Evolutionary conservation across 35 echinoderm and acorn worm species (phyloP).

Genomic region (Acanthaster planci): DNA sequence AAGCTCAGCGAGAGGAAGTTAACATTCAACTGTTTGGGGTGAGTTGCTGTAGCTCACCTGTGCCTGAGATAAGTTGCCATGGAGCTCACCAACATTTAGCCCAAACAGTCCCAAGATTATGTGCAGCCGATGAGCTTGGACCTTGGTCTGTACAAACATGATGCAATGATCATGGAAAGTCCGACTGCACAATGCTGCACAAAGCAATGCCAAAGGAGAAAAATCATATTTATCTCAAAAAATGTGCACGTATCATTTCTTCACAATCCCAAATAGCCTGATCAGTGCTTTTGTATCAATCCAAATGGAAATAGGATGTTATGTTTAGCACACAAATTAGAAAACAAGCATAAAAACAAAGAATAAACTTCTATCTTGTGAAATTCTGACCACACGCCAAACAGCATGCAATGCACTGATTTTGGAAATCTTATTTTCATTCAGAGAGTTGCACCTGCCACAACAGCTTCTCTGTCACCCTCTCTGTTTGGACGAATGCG

Average conservation of each 20-base stretch:
- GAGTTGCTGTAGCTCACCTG: conserved; percentile 49
- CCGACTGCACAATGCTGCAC: conserved; percentile 82
- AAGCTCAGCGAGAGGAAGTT: no score
- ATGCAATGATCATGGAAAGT: conserved; percentile 98
- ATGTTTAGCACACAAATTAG: no score
- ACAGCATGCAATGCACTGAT: no score
- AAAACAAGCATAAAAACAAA: no score
- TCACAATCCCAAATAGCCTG: no score
- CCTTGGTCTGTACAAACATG: conserved; percentile 98
- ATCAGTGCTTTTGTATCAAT: no score
- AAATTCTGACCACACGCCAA: no score
- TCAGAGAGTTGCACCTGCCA: conserved; percentile 50
- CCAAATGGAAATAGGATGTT: no score
- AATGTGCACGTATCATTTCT: neutral
- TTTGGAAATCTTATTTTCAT: no score
- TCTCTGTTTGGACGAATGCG: conserved; percentile 78
- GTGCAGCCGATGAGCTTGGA: conserved; percentile 83
- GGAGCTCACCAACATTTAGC: conserved; percentile 89
- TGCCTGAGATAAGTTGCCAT: conserved; percentile 89
- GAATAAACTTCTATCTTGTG: no score
- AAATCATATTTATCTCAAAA: neutral
- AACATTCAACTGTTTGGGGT: no score
- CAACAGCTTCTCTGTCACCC: conserved; percentile 92
- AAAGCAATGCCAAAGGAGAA: neutral
- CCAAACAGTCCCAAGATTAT: conserved; percentile 91